phyloP scores from a whole-genome alignment of 2,888 invertebrate species.

The Brachypalpus laphriformis region DNA sequence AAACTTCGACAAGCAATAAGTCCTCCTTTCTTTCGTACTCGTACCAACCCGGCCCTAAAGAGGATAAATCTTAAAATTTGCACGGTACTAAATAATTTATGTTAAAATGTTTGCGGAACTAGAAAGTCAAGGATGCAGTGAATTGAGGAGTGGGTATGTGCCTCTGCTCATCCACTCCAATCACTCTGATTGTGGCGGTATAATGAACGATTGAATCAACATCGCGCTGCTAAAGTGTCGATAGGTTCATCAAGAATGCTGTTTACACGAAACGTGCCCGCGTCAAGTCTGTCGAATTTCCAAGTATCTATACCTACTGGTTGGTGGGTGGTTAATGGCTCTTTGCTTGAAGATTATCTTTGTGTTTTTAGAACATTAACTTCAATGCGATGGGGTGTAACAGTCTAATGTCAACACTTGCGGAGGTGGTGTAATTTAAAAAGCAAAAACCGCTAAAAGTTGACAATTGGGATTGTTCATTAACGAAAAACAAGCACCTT shows the following conservation, averaged over 20 bases:
- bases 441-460: background rate
- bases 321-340: conserved; percentile 37
- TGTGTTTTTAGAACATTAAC: conserved; percentile 49
- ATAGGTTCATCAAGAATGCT: conserved; percentile 26
- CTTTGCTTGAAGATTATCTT: conserved; percentile 40
- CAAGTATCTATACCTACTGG: background rate
- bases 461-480: conserved; percentile 13
- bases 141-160: background rate
- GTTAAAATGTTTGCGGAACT: conserved; percentile 37
- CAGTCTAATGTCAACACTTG: conserved; percentile 10
- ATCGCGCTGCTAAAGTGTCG: conserved; percentile 11
- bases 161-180: background rate
- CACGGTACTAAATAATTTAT: conserved; percentile 44
- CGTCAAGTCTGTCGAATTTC: conserved; percentile 28
- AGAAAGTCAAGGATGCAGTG: conserved; percentile 29
- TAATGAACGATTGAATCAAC: conserved; percentile 48
- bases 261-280: conserved; percentile 1
- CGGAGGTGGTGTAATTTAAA: background rate
- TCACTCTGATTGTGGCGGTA: background rate
- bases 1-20: conserved; percentile 26
- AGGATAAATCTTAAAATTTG: conserved; percentile 31
- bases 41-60: background rate
- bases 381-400: conserved; percentile 21
- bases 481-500: background rate
- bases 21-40: background rate